These are phyloP conservation scores for Aricia artaxerxes DNA, from an alignment of 2,888 invertebrate species.

Conservation along the genomic window DNA sequence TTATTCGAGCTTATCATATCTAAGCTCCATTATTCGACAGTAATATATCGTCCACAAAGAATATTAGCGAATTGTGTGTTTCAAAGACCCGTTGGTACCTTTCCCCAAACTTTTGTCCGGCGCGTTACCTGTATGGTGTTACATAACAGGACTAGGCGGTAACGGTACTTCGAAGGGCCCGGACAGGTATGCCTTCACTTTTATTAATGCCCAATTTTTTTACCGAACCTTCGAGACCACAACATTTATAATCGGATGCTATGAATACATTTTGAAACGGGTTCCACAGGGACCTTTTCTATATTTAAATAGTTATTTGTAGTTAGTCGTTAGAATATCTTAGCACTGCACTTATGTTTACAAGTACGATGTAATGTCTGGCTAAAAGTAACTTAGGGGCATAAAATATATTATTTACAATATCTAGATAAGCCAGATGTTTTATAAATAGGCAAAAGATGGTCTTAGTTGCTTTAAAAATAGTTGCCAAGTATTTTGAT, in stretches of 20 bases:
- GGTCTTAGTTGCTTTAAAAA: not conserved
- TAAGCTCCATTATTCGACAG: not conserved
- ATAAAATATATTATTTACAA: not conserved
- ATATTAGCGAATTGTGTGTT: slow-evolving; percentile 12
- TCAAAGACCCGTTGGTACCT: slow-evolving; percentile 23
- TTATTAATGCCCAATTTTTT: slow-evolving; percentile 55
- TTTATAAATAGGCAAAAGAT: not conserved
- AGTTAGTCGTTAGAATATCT: slow-evolving; percentile 7
- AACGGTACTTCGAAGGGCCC: slow-evolving; percentile 62
- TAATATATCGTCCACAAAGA: not conserved
- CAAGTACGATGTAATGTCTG: not conserved
- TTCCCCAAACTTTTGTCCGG: slow-evolving; percentile 26
- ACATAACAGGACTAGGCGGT: slow-evolving; percentile 62
- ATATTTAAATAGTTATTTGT: not conserved
- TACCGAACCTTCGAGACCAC: slow-evolving; percentile 32
- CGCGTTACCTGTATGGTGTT: slow-evolving; percentile 40
- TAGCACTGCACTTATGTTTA: not conserved
- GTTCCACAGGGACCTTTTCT: not conserved
- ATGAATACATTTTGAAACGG: slow-evolving; percentile 21
- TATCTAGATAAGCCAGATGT: slow-evolving; percentile 8
- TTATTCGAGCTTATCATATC: not conserved
- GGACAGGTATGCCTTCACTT: slow-evolving; percentile 71
- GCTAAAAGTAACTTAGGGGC: not conserved
- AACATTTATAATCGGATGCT: slow-evolving; percentile 20
- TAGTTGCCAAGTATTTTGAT: not conserved